Evolutionary conservation across 2,888 invertebrate genomes (phyloP), one percentile per base, ranked within the genome.

Genomic region (Dryomyza anilis): DNA sequence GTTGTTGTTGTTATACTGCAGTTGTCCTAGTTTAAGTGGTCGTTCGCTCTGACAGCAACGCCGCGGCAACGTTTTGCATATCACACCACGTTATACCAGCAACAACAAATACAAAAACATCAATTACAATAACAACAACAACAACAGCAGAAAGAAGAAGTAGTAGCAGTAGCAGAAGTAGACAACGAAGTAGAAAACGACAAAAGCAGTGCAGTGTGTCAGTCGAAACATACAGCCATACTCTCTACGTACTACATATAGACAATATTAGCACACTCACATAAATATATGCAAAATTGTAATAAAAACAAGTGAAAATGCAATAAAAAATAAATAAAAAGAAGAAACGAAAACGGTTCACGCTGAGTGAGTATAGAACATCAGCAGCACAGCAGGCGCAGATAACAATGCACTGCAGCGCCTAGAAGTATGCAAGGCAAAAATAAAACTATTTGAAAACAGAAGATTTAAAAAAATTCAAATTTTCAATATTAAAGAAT

Each of bases 241-340:
- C 33, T 8, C 12, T 33, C 33, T 12, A 33, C 12, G 6, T 12
- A 33, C n/a, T n/a, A n/a, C n/a, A n/a, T n/a, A n/a, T n/a, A n/a
- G n/a, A n/a, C n/a, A n/a, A n/a, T n/a, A n/a, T n/a, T n/a, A n/a
- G 25, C 53, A 53, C 19, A 53, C 36, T 30, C 27, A 29, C 43
- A 45, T 10, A 62, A 66, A 65, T 68, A 66, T 64, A 68, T 73
- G 70, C 70, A 69, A 74, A 76, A 75, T 73, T 72, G 71, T 23
- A 57, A 65, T 60, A 59, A 65, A 65, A 60, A 55, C 58, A 65
- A 65, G n/a, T 46, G 66, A 67, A 63, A 64, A 72, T 71, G 71
- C 73, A 73, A 68, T 67, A 65, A 66, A 55, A 56, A 53, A 60
- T 56, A 66, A 10, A 53, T 50, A 58, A 45, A 65, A 66, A 39